Base-by-base conservation (phyloP, 2,888 invertebrate genomes). In the Melanargia galathea region DNA sequence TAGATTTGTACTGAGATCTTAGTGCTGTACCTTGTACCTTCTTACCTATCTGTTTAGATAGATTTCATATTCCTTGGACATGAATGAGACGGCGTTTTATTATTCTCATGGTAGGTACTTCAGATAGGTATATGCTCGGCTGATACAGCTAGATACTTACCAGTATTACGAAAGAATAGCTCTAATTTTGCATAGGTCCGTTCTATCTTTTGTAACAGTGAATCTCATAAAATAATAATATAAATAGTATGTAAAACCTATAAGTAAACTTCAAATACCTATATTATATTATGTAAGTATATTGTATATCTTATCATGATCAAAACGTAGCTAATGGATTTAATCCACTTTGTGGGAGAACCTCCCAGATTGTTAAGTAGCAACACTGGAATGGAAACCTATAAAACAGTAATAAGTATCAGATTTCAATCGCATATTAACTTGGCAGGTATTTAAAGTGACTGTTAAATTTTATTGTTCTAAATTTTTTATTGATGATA, bases 51-150 rank as follows among this genome's bases (percentile, higher is more conserved):
- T 55, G 20, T n/a, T 16, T 52, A 22, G 13, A 38, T 43, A 56
- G 40, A 43, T 43, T 30, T 45, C 30, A 57, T n/a, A 57, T 57
- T 26, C 45, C 30, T 45, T 33, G 30, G 33, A 45, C 13, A 30
- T 30, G 22, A 56, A 48, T 63, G 60, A 66, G 18, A 63, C 63
- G 60, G 63, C 63, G 18, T 46, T 58, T 60, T 54, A 43, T 51
- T 52, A 35, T 63, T 66, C 63, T 54, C 63, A 63, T 63, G 66
- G 63, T 58, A 35, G 38, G 26, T 52, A 54, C 61, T 58, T 61
- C 60, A 45, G 59, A n/a, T n/a, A n/a, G n/a, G n/a, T n/a, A n/a
- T n/a, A n/a, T n/a, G n/a, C n/a, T n/a, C n/a, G n/a, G n/a, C n/a
- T n/a, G n/a, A n/a, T n/a, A n/a, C n/a, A n/a, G n/a, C n/a, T n/a